Evolutionary conservation across 2,113 vertebrate genomes (phyloP).

Genomic region (Hypocryptadius cinnamomeus): DNA sequence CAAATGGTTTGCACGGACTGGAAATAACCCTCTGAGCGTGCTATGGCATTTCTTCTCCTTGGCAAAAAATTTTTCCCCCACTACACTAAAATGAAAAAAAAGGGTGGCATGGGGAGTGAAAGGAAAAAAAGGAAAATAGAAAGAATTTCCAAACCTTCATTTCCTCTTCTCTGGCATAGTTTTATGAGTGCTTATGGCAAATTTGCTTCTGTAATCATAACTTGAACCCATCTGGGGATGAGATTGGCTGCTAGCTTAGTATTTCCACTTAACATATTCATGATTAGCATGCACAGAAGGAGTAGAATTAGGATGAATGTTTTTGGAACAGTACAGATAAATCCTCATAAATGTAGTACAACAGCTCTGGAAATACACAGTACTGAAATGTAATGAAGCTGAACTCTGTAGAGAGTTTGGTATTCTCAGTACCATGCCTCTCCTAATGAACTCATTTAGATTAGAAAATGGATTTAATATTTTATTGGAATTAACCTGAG

Average conservation of each 20-base stretch:
- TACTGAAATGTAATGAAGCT: conserved; percentile 78
- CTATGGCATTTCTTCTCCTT: neutral
- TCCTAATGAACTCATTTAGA: conserved; percentile 86
- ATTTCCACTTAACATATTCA: conserved; percentile 78
- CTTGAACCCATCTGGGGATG: conserved; percentile 75
- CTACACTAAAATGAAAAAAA: neutral
- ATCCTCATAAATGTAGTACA: conserved; percentile 83
- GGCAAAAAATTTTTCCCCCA: neutral
- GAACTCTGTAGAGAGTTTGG: conserved; percentile 77
- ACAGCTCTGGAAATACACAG: conserved; percentile 76
- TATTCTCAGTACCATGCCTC: conserved; percentile 77
- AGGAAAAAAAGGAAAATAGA: too few relatives aligned
- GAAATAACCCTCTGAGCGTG: neutral
- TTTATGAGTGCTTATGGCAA: conserved; percentile 71
- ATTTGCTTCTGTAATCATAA: conserved; percentile 79
- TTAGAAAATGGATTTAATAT: conserved; percentile 88
- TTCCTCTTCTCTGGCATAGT: conserved; percentile 58
- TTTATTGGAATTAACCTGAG: conserved; percentile 85
- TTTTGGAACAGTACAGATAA: conserved; percentile 80
- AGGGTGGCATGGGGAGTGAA: accelerated
- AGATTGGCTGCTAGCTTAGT: conserved; percentile 73
- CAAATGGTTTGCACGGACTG: neutral
- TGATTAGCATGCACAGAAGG: conserved; percentile 79
- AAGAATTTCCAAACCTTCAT: conserved; percentile 26
- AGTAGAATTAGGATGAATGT: conserved; percentile 81